Evolutionary conservation across 2,797 vertebrate genomes (phyloP).

Genomic region (Lutjanus argentimaculatus): DNA sequence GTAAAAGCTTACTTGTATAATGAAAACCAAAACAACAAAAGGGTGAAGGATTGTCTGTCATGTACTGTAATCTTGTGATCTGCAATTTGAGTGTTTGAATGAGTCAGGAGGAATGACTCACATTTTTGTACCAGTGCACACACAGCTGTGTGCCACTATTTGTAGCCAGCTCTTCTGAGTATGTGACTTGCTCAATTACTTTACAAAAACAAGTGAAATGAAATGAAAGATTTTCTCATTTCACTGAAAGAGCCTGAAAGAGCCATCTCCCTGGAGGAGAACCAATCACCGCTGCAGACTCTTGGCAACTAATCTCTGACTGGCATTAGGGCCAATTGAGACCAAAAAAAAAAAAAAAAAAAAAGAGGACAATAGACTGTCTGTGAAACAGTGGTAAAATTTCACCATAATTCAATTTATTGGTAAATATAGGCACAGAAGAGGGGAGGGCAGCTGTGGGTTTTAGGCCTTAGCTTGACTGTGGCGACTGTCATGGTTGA

Average conservation of each 20-base stretch:
- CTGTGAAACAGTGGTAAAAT: conserved; percentile 47
- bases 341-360: too few species aligned
- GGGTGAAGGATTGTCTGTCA: conserved; percentile 1
- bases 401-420: conserved; percentile 36
- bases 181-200: conserved; percentile 54
- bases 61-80: conserved; percentile 29
- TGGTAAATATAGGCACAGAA: conserved; percentile 20
- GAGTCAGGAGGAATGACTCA: conserved; percentile 52
- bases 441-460: not conserved
- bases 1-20: not conserved
- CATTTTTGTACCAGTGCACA: conserved; percentile 26
- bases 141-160: conserved; percentile 57
- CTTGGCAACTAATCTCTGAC: conserved; percentile 59
- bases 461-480: conserved; percentile 4
- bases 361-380: conserved; percentile 47
- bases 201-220: conserved; percentile 59
- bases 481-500: conserved; percentile 13
- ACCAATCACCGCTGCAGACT: conserved; percentile 52
- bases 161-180: conserved; percentile 39
- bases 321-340: conserved; percentile 51
- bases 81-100: conserved; percentile 38
- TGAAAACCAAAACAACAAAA: not conserved
- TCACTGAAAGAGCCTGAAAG: conserved; percentile 52
- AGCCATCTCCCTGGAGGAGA: conserved; percentile 51
- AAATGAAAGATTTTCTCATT: conserved; percentile 67